phyloP scores from a whole-genome alignment of 2,113 vertebrate species.

The Gobio gobio region DNA sequence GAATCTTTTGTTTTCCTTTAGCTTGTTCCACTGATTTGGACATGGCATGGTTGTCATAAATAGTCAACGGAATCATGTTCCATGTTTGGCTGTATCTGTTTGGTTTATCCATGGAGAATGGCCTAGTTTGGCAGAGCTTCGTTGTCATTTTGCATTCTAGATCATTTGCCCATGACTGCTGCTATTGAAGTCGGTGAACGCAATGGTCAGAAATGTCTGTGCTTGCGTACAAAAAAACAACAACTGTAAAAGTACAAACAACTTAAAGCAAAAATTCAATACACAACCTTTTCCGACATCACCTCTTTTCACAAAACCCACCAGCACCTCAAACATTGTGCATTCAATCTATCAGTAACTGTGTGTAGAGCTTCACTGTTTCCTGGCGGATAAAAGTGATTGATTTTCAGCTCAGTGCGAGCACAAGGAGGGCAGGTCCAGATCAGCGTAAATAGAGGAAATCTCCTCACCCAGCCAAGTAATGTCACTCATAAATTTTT shows the following conservation, averaged over 20 bases:
- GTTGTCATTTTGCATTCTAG: not conserved
- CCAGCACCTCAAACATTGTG: not conserved
- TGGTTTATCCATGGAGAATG: not conserved
- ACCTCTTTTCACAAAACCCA: not conserved
- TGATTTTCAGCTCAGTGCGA: constrained; percentile 18
- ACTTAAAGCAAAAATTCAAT: constrained; percentile 9
- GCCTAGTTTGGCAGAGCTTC: not conserved
- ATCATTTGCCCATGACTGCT: not conserved
- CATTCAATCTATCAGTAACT: constrained; percentile 21
- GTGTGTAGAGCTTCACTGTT: constrained; percentile 12
- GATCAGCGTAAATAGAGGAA: constrained; percentile 38
- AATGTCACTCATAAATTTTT: constrained; percentile 44
- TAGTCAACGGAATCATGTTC: not conserved
- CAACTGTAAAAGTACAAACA: not conserved
- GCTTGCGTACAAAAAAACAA: not conserved
- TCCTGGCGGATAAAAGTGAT: constrained; percentile 37
- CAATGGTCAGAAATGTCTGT: not conserved
- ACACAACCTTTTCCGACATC: not conserved
- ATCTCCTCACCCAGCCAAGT: constrained; percentile 21
- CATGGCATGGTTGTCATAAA: constrained; percentile 20
- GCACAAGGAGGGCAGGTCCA: constrained; percentile 20
- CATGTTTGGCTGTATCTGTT: constrained; percentile 6
- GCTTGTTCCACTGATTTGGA: constrained; percentile 14
- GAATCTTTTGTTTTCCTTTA: constrained; percentile 3
- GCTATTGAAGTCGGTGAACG: not conserved